These are phyloP conservation scores for Epinephelus lanceolatus DNA, from an alignment of 2,113 vertebrate genomes.

Conservation along the genomic window DNA sequence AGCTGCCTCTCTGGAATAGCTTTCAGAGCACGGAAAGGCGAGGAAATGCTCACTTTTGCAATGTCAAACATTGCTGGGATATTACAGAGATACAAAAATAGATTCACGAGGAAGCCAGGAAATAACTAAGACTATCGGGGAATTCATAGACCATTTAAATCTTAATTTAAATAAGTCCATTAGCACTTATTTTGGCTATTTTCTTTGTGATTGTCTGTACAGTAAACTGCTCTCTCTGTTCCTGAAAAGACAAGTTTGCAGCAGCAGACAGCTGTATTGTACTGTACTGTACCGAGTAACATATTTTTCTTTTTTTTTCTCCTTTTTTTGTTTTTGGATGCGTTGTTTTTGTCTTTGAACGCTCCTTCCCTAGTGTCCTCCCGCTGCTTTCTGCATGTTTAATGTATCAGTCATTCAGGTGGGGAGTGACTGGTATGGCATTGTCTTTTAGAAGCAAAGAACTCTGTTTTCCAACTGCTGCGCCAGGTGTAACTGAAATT, in stretches of 20 bases:
- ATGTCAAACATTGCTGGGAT: slow-evolving; percentile 43
- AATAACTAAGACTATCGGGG: slow-evolving; percentile 4
- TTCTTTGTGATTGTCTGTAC: neutral
- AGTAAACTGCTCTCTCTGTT: slow-evolving; percentile 35
- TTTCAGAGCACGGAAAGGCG: slow-evolving; percentile 41
- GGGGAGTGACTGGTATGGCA: slow-evolving; percentile 80
- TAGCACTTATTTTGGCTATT: neutral
- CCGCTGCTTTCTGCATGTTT: slow-evolving; percentile 83
- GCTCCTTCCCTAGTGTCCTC: slow-evolving; percentile 69
- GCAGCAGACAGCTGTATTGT: slow-evolving; percentile 54
- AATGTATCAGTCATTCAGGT: slow-evolving; percentile 85
- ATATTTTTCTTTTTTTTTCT: slow-evolving; percentile 56
- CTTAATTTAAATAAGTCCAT: slow-evolving; percentile 5
- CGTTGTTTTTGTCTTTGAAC: slow-evolving; percentile 81
- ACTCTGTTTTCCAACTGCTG: slow-evolving; percentile 74
- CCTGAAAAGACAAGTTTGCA: slow-evolving; percentile 51
- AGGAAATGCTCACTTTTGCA: slow-evolving; percentile 38
- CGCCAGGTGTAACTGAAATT: slow-evolving; percentile 83
- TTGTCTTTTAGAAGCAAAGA: slow-evolving; percentile 78
- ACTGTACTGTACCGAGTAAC: slow-evolving; percentile 49
- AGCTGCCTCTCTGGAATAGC: slow-evolving; percentile 56
- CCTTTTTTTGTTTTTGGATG: slow-evolving; percentile 63
- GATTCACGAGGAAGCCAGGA: slow-evolving; percentile 25
- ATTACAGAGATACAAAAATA: slow-evolving; percentile 49
- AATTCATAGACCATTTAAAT: slow-evolving; percentile 20